Evolutionary conservation across 2,888 invertebrate genomes (phyloP), one percentile per base, ranked within the genome.

Genomic region (Lasius fuliginosus): DNA sequence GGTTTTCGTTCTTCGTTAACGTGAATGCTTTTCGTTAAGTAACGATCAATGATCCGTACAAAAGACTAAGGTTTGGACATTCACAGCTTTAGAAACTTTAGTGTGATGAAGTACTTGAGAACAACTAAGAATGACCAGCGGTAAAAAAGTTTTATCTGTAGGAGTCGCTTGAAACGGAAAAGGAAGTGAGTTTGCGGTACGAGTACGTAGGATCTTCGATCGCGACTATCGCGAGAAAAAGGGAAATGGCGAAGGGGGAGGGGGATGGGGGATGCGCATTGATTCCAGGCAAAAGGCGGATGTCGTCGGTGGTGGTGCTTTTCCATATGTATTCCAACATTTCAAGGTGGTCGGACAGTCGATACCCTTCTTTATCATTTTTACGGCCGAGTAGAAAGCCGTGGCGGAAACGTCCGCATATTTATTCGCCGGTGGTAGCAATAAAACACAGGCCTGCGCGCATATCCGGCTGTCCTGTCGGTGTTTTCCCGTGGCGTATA

Each of bases 341-440:
- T 92, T 91, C 87, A 89, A 91, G 77, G 87, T 87, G 86, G 91
- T 91, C 91, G 92, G 89, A 86, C 90, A 90, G 89, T 89, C 91
- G 92, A 93, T 93, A 94, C 89, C 92, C 92, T 93, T 93, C 93
- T 94, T 94, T 93, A 93, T 94, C 94, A 93, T 94, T 94, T 94
- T 94, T 94, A 94, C 91, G 90, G 90, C 89, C 90, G 91, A 91
- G 92, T 91, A 91, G 86, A 92, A 92, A 92, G 90, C 93, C 93
- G 91, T 91, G 91, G 92, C 92, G 91, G 92, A 91, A 92, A 84
- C 76, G 93, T 91, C 92, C 93, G 86, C 90, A 89, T 90, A 93
- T 94, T 94, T 93, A 94, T 93, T 90, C 91, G 82, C 68, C 81
- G 84, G 82, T 85, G 77, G 75, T 79, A 75, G 93, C 93, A 92